A percentile compares a stretch with the other conserved stretches of the same genome.
Evolutionary conservation across 2,113 vertebrate genomes (phyloP).

Genomic region (Plecotus auritus): DNA sequence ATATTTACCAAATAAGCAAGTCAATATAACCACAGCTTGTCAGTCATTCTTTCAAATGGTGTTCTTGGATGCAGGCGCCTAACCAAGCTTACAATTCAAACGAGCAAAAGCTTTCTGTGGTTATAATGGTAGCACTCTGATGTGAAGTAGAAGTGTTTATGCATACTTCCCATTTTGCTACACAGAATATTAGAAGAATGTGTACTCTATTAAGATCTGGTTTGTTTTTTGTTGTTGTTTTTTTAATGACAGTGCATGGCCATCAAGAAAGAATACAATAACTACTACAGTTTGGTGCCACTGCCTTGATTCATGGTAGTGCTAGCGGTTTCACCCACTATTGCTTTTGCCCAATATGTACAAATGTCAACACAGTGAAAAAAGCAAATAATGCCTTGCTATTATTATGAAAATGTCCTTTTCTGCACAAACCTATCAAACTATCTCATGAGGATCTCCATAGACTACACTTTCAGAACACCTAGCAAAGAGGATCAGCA

Average conservation of each 20-base stretch:
- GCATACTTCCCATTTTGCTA: not conserved
- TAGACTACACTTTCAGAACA: not conserved
- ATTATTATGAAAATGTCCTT: constrained; percentile 10
- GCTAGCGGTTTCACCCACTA: not conserved
- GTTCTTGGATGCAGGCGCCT: not conserved
- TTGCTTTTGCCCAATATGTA: not conserved
- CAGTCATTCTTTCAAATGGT: not conserved
- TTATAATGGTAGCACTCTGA: not conserved
- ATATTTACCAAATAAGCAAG: not conserved
- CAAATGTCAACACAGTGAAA: not conserved
- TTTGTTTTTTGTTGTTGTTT: not conserved
- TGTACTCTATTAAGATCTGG: not conserved
- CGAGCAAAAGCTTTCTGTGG: not conserved
- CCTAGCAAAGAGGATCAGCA: not conserved
- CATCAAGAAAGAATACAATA: not conserved
- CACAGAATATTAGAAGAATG: not conserved
- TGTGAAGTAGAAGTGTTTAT: not conserved
- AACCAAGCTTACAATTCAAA: not conserved
- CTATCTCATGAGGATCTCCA: not conserved
- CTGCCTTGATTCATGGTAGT: not conserved
- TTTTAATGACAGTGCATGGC: not conserved
- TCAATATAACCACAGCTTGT: not conserved
- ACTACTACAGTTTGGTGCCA: not conserved
- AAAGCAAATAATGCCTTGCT: not conserved
- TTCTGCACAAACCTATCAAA: not conserved